Evolutionary conservation across 2,113 vertebrate genomes (phyloP).

Genomic region (Athene noctua): DNA sequence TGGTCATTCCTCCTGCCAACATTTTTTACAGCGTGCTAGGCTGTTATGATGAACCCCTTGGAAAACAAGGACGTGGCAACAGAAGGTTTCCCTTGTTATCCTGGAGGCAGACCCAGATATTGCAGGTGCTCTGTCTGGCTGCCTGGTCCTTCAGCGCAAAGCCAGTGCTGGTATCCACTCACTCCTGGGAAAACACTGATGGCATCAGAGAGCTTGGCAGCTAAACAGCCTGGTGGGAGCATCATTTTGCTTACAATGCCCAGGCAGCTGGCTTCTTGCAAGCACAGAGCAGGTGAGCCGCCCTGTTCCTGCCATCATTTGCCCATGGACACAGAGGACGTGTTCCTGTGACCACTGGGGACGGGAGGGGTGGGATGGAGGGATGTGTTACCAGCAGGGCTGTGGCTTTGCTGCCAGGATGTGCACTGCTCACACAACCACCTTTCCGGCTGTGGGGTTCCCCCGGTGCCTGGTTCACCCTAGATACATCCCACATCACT

Average conservation of each 20-base stretch:
- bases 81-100: neutral
- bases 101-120: neutral
- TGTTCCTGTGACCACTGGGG: neutral
- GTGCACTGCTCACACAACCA: rapidly evolving
- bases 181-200: neutral
- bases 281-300: neutral
- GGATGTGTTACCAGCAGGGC: neutral
- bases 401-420: neutral
- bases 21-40: neutral
- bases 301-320: neutral
- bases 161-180: neutral
- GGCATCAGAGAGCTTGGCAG: neutral
- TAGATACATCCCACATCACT: neutral
- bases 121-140: neutral
- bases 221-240: neutral
- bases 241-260: rapidly evolving
- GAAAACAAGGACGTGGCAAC: neutral
- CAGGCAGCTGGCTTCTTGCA: neutral
- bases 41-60: neutral
- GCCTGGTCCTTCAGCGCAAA: neutral
- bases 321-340: rapidly evolving
- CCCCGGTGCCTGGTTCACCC: neutral
- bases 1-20: neutral
- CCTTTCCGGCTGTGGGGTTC: rapidly evolving
- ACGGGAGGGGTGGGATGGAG: neutral